These are phyloP conservation scores for Chionis minor DNA, from an alignment of 2,113 vertebrate species.

Conservation along the genomic window DNA sequence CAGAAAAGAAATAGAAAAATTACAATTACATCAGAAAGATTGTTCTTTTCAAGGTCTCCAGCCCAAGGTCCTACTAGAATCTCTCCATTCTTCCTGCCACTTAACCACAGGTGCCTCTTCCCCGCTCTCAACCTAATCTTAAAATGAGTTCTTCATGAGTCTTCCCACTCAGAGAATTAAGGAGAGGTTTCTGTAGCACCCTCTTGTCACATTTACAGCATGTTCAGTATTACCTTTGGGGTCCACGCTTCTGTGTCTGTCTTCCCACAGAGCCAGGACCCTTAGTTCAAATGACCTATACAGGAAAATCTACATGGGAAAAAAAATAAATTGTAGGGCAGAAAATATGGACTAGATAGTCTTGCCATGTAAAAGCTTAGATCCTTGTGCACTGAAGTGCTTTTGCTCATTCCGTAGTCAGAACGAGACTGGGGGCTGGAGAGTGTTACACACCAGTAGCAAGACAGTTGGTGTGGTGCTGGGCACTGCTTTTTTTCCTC, in stretches of 20 bases:
- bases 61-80: background rate
- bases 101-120: background rate
- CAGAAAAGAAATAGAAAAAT: background rate
- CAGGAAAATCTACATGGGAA: background rate
- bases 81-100: background rate
- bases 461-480: background rate
- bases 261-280: background rate
- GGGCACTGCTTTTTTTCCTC: background rate
- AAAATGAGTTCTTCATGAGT: background rate
- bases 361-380: background rate
- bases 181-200: background rate
- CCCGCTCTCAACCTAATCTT: background rate
- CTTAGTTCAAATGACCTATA: background rate
- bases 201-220: background rate
- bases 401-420: accelerated
- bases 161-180: background rate
- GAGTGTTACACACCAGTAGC: background rate
- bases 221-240: background rate
- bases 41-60: background rate
- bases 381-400: background rate
- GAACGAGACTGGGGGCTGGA: background rate
- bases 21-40: background rate
- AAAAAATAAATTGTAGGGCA: background rate
- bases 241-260: background rate
- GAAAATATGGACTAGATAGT: background rate